Evolutionary conservation across 2,888 invertebrate species (phyloP), one percentile per base, ranked within the genome.

Genomic region (Diadegma fenestrale): DNA sequence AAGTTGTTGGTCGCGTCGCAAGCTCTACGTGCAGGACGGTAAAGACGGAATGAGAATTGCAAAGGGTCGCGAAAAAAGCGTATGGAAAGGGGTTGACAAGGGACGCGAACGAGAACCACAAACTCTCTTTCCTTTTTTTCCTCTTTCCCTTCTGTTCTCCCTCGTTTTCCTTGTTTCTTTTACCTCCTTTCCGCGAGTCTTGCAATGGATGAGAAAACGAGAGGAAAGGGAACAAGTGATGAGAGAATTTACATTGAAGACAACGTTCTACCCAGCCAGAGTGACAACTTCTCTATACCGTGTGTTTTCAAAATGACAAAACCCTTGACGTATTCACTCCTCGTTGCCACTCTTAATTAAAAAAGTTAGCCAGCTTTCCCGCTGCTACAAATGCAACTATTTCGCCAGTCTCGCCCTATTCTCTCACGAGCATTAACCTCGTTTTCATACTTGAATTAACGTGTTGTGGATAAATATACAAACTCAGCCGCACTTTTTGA

Each of bases 271-370:
- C 82, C 71, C 54, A 71, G n/a, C n/a, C n/a, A n/a, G n/a, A n/a
- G 58, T 61, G 33, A 66, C 64, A 41, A 61, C 17, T 68, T 22
- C 41, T 37, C 54, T 72, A 26, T 51, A 48, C 69, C 61, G 54
- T 69, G 58, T 73, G 41, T 33, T 73, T 73, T 22, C 37, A 71
- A 73, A 80, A 54, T 54, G 80, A 80, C 54, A 43, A 63, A 73
- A 37, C 26, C 26, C 66, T 66, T 73, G 80, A 80, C 72, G 66
- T 66, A 73, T 73, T 80, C 73, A 48, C 76, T 66, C 61, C 79
- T 82, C 80, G 76, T 82, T 85, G 72, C 79, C 79, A 58, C 72
- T 76, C 48, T 82, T 85, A 77, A 85, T 85, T 85, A 76, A 84
- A 80, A 80, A 80, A 77, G 63, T 76, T 76, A 75, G 66, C 54